Evolutionary conservation across 2,888 invertebrate genomes (phyloP).

Genomic region (Nipponacmea schrenckii): DNA sequence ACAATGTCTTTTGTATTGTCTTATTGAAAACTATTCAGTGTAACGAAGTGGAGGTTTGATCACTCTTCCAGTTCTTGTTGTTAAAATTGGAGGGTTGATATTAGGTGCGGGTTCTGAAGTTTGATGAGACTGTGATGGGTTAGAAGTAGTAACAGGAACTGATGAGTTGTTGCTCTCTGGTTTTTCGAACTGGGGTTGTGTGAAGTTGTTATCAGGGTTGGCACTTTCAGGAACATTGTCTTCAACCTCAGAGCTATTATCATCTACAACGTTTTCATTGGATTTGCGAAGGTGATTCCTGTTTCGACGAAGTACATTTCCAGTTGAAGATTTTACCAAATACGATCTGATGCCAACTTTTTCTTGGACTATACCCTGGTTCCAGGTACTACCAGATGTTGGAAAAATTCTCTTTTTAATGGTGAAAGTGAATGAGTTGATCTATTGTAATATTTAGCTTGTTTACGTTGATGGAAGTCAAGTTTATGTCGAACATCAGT

Average conservation of each 20-base stretch:
- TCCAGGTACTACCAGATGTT: not conserved
- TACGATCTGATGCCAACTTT: not conserved
- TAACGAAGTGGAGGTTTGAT: too few species aligned
- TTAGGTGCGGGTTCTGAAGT: too few species aligned
- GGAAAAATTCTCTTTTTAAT: not conserved
- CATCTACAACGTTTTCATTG: not conserved
- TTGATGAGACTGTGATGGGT: too few species aligned
- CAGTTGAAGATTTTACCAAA: not conserved
- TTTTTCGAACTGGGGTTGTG: too few species aligned
- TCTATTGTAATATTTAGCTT: not conserved
- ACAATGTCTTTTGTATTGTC: too few species aligned
- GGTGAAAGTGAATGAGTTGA: not conserved
- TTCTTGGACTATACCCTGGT: not conserved
- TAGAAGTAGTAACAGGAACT: too few species aligned
- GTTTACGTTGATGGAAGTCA: not conserved
- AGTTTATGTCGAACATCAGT: not conserved
- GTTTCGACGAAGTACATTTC: not conserved
- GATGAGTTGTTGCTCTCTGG: too few species aligned
- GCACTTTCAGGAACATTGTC: not conserved
- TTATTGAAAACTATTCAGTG: too few species aligned
- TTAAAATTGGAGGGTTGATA: too few species aligned
- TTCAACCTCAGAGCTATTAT: not conserved
- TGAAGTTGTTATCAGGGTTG: not conserved
- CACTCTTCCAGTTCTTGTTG: too few species aligned
- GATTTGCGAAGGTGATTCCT: not conserved